These are phyloP conservation scores for Zygothrica quintamaculata DNA, from an alignment of 2,888 invertebrate species.

Conservation along the genomic window DNA sequence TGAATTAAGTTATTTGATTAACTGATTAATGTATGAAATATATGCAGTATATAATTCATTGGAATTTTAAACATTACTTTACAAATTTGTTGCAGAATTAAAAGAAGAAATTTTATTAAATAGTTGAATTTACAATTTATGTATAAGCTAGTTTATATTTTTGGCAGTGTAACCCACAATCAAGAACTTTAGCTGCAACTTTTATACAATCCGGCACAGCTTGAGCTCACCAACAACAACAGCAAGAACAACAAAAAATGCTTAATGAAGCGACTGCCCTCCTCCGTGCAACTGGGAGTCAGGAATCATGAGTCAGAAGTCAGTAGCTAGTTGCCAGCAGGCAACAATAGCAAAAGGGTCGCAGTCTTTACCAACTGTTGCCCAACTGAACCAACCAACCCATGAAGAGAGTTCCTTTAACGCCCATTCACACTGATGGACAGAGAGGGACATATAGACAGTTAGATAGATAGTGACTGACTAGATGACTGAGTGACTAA, in stretches of 20 bases:
- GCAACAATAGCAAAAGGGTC: conserved; percentile 58
- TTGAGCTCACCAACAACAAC: conserved; percentile 48
- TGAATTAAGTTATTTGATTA: too few relatives aligned
- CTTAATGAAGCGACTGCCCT: conserved; percentile 69
- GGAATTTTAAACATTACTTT: neutral
- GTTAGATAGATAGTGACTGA: conserved; percentile 5
- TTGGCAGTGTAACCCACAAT: conserved; percentile 42
- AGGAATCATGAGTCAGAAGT: too few relatives aligned
- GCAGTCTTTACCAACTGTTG: conserved; percentile 70
- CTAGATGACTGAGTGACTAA: conserved; percentile 19
- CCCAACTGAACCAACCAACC: conserved; percentile 36
- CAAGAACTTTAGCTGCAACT: conserved; percentile 54
- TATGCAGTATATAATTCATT: neutral
- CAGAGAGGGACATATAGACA: conserved; percentile 10
- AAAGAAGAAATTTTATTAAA: too few relatives aligned
- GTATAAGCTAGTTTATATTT: conserved; percentile 19
- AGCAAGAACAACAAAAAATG: conserved; percentile 45
- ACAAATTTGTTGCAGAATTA: too few relatives aligned
- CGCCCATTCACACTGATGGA: conserved; percentile 66
- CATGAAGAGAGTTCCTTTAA: conserved; percentile 52
- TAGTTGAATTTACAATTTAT: too few relatives aligned
- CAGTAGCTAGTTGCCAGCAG: neutral
- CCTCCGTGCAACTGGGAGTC: neutral
- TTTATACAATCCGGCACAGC: conserved; percentile 65
- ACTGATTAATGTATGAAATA: too few relatives aligned